These are phyloP conservation scores for Laticauda laticaudata DNA, from an alignment of 2,113 vertebrate species.

Conservation along the genomic window DNA sequence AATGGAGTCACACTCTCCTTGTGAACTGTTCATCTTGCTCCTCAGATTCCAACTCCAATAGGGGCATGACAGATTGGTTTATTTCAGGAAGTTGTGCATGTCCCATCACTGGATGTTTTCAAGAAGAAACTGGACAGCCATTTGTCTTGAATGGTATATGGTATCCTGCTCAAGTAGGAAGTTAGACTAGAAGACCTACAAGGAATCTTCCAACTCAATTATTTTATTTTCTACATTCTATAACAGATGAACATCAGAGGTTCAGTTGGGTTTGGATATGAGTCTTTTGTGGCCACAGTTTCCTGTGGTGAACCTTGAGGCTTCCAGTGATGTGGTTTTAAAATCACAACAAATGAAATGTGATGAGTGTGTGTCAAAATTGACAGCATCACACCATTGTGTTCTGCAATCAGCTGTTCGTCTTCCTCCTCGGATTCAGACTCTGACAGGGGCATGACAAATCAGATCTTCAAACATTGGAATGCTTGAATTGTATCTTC, in stretches of 20 bases:
- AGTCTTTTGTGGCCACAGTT: not conserved
- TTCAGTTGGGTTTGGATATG: not conserved
- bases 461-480: not conserved
- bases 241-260: not conserved
- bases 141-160: not conserved
- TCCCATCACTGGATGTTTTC: not conserved
- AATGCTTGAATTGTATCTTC: not conserved
- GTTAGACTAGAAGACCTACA: not conserved
- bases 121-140: not conserved
- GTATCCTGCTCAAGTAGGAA: not conserved
- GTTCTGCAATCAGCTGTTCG: not conserved
- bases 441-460: too few relatives aligned
- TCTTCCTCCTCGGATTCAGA: too few relatives aligned
- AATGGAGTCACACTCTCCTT: too few relatives aligned
- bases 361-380: not conserved
- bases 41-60: too few relatives aligned
- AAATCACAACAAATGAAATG: not conserved
- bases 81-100: not conserved
- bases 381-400: not conserved
- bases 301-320: too few relatives aligned
- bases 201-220: too few relatives aligned
- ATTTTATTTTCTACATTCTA: too few relatives aligned
- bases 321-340: not conserved
- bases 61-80: not conserved
- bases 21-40: too few relatives aligned